Base-by-base conservation (phyloP, 2,113 vertebrate species). In the Aix galericulata region DNA sequence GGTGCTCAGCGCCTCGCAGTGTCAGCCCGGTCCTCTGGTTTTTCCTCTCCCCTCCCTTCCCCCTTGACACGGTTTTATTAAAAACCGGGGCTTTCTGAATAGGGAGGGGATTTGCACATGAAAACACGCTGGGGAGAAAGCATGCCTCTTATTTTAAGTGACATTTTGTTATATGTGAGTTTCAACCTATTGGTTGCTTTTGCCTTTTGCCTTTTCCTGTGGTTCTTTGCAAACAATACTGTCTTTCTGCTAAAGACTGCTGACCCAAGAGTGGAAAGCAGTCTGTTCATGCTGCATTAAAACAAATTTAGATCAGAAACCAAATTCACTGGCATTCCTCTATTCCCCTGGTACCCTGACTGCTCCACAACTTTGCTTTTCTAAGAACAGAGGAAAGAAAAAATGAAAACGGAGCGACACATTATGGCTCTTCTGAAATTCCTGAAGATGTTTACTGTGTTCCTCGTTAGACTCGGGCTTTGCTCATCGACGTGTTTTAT, bases 251-350 rank as follows among this genome's bases (percentile, higher is more conserved):
- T 82, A 88, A 93, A 96, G 93, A 77, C 44, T 82, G 83, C 89
- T 97, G 97, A 97, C 95, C 97, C 96, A 63, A 90, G 94, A 97
- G 96, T 88, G 69, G 86, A 96, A 97, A 96, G 97, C 96, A 96
- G 96, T 80, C 96, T 92, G 80, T 95, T 98, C 97, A 97, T 94
- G 97, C 95, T 91, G 73, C 82, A 89, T 97, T 97, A 97, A 97
- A 96, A 91, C 89, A 97, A 96, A 97, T 97, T 97, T 95, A 97
- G 96, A 97, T 96, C 95, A 94, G 91, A 94, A 97, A 95, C 96
- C 94, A 97, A 94, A 97, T 96, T 97, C 95, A 82, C 40, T 95
- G 94, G 93, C 98, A 97, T 98, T 97, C 97, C 94, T 98, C 88
- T 97, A 97, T 97, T 97, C 97, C 98, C 98, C 94, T 89, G 97